Base-by-base conservation (phyloP, 2,888 invertebrate genomes). In the Drosophila incognita region DNA sequence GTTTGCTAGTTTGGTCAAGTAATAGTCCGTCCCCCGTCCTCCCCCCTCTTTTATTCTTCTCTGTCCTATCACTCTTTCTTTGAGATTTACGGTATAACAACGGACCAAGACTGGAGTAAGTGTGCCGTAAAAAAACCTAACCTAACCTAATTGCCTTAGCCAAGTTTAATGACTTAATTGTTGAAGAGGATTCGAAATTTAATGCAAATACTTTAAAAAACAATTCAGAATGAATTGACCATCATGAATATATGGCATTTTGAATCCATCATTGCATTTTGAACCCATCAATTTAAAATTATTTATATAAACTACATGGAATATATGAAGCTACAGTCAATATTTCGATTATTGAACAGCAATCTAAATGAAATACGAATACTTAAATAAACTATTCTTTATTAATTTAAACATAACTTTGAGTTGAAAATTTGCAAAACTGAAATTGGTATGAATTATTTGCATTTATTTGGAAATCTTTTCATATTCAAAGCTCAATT, bases 401-500 rank as follows among this genome's bases (percentile, higher is more conserved):
- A 15, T 15, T 18, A 4, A 15, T 11, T 24, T 4, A 1, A n/a
- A 8, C 6, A 51, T 6, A 36, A 6, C 18, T 46, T 27, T 27
- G 27, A 8, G 7, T 13, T 21, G 7, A 7, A 21, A 21, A 21
- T 15, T 15, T 27, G 27, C 3, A 15, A 24, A 2, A 35, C 15
- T 3, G 10, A 24, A 24, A 33, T 33, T 21, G 31, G 33, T 33
- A 15, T 53, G 10, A 21, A 35, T 24, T 53, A 15, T 33, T 24
- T 5, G 15, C 42, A 31, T 24, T 15, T 31, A 38, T 13, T 35
- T 27, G 38, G 11, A 35, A 11, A 35, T 36, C 38, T 53, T 36
- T 29, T 8, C n/a, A 48, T 48, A 66, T 72, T 38, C 29, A 62
- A 24, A 42, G 27, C 33, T 33, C 64, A 60, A 57, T 74, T 74